phyloP scores from a whole-genome alignment of 2,888 invertebrate species.

The Chirona hameri region DNA sequence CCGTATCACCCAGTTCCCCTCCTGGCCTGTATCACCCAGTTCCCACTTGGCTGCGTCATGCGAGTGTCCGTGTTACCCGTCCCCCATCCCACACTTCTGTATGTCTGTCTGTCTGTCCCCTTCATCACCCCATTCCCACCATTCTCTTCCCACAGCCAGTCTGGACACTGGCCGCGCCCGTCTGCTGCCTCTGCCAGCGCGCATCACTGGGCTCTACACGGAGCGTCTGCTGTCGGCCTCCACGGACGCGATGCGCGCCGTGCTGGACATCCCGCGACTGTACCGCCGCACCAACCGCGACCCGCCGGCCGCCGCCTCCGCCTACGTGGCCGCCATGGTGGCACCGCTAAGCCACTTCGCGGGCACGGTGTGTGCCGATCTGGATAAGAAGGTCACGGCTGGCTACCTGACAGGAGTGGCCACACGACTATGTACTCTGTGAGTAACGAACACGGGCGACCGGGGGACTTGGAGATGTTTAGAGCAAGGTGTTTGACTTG shows the following conservation, averaged over 20 bases:
- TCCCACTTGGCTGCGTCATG: too few species aligned
- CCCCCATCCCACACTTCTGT: too few species aligned
- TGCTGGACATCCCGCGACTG: slow-evolving; percentile 87
- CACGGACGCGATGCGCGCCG: slow-evolving; percentile 45
- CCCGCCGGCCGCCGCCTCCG: slow-evolving; percentile 72
- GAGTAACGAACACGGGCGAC: background rate
- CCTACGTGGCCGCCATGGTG: slow-evolving; percentile 67
- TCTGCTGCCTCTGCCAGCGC: slow-evolving; percentile 45
- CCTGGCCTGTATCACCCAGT: too few species aligned
- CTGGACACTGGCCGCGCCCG: slow-evolving; percentile 49
- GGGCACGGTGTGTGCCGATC: background rate
- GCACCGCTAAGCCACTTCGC: slow-evolving; percentile 53
- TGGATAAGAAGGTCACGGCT: background rate
- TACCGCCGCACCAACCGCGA: slow-evolving; percentile 57
- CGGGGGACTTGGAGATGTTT: too few species aligned
- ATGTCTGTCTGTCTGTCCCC: too few species aligned
- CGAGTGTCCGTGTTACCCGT: too few species aligned
- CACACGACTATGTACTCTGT: slow-evolving; percentile 1
- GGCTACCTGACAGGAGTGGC: background rate
- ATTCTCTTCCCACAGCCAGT: slow-evolving; percentile 42
- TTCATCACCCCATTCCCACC: background rate
- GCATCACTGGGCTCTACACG: slow-evolving; percentile 41
- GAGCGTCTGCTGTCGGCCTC: background rate
- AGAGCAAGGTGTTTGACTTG: too few species aligned
- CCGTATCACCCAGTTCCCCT: too few species aligned